Percentiles rank a stretch among this genome's conserved stretches.
phyloP scores from a whole-genome alignment of 1,140 invertebrate species.

The Diuraphis noxia region DNA sequence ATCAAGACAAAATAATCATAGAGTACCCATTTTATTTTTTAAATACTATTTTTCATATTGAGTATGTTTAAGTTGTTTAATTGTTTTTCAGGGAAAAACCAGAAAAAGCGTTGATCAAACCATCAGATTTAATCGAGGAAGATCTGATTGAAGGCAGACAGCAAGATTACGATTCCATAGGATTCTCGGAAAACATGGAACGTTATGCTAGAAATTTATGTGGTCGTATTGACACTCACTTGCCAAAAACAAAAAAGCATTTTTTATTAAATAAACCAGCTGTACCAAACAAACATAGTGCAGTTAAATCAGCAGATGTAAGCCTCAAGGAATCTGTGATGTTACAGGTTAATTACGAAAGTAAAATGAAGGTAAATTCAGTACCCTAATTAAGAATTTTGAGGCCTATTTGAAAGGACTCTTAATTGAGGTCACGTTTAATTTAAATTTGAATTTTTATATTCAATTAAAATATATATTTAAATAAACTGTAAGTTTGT shows the following conservation, averaged over 20 bases:
- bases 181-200: slow-evolving; percentile 8
- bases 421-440: not conserved
- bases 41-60: not conserved
- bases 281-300: not conserved
- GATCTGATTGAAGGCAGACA: not conserved
- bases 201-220: slow-evolving; percentile 52
- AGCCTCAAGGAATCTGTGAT: slow-evolving; percentile 41
- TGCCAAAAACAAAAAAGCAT: not conserved
- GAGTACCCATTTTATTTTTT: slow-evolving; percentile 52
- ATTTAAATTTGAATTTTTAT: not conserved
- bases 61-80: too few species aligned
- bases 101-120: slow-evolving; percentile 66
- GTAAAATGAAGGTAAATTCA: slow-evolving; percentile 33
- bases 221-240: not conserved
- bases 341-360: not conserved
- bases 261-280: slow-evolving; percentile 36
- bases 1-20: slow-evolving; percentile 56
- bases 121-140: slow-evolving; percentile 65
- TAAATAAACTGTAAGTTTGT: not conserved
- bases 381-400: not conserved
- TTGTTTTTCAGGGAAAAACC: slow-evolving; percentile 61
- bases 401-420: not conserved
- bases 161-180: not conserved
- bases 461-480: not conserved
- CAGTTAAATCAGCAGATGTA: not conserved